A percentile compares a stretch with the other conserved stretches of the same genome.
Evolutionary conservation across 2,888 invertebrate genomes (phyloP).

Genomic region (Ennomos erosarius): DNA sequence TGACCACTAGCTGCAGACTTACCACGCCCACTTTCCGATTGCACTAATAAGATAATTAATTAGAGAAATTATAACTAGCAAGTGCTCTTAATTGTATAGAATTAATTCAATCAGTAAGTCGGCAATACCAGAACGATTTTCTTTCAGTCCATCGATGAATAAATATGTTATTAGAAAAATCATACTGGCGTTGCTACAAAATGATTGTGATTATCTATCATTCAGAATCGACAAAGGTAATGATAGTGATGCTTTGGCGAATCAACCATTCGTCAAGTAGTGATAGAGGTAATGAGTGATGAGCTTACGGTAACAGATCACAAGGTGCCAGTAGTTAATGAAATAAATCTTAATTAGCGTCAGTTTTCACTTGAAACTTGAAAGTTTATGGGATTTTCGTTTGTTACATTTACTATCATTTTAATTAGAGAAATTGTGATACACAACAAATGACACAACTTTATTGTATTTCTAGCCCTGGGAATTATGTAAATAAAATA

Average conservation of each 20-base stretch:
- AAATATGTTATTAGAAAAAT: not conserved
- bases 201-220: too few species aligned
- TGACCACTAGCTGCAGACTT: constrained; percentile 10
- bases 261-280: too few species aligned
- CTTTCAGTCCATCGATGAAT: not conserved
- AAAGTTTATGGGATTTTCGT: constrained; percentile 4
- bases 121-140: not conserved
- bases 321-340: too few species aligned
- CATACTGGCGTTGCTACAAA: not conserved
- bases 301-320: not conserved
- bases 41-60: constrained; percentile 39
- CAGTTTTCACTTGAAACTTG: constrained; percentile 1
- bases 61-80: constrained; percentile 30
- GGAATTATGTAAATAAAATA: not conserved
- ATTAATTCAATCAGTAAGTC: constrained; percentile 5
- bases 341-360: not conserved
- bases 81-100: constrained; percentile 18
- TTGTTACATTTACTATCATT: constrained; percentile 2
- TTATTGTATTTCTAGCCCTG: not conserved
- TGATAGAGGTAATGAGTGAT: not conserved
- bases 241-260: too few species aligned
- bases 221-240: too few species aligned
- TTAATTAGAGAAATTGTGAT: constrained; percentile 12
- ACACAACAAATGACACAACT: constrained; percentile 4
- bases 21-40: constrained; percentile 43